These are phyloP conservation scores for Hirtodrosophila histrioides DNA, from an alignment of 2,888 invertebrate genomes.

Conservation along the genomic window DNA sequence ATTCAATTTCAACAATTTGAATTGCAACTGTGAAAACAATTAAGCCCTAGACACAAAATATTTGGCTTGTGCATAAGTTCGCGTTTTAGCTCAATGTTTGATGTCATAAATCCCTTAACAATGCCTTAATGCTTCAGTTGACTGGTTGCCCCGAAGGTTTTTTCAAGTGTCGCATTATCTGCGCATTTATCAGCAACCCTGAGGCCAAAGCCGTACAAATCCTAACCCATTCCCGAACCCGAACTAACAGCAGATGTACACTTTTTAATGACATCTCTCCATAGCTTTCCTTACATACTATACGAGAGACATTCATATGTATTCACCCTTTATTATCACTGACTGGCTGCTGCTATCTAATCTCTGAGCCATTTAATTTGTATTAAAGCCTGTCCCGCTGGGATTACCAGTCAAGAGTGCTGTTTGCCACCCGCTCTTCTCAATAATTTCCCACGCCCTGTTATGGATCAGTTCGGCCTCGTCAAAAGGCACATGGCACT, in stretches of 20 bases:
- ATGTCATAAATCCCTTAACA: conserved; percentile 80
- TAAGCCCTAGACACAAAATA: conserved; percentile 72
- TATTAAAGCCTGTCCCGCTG: conserved; percentile 35
- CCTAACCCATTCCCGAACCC: neutral
- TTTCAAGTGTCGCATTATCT: conserved; percentile 72
- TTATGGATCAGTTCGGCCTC: conserved; percentile 40
- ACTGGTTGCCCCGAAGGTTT: conserved; percentile 41
- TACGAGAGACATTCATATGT: neutral
- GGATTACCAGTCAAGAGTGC: conserved; percentile 5
- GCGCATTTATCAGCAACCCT: conserved; percentile 52
- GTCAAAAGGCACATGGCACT: conserved; percentile 48
- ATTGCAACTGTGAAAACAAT: conserved; percentile 78
- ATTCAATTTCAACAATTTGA: conserved; percentile 36
- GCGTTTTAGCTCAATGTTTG: conserved; percentile 38
- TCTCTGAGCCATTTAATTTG: conserved; percentile 62
- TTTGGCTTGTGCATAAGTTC: conserved; percentile 52
- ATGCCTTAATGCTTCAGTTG: conserved; percentile 63
- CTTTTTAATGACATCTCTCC: conserved; percentile 37
- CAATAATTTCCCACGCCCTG: conserved; percentile 58
- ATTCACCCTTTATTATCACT: conserved; percentile 31
- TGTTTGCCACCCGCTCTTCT: conserved; percentile 38
- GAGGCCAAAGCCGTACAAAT: neutral
- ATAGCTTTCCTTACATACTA: conserved; percentile 5
- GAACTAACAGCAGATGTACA: conserved; percentile 42
- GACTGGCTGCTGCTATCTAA: conserved; percentile 47